Base-by-base conservation (phyloP, 2,888 invertebrate species). In the Scaptomyza parva region DNA sequence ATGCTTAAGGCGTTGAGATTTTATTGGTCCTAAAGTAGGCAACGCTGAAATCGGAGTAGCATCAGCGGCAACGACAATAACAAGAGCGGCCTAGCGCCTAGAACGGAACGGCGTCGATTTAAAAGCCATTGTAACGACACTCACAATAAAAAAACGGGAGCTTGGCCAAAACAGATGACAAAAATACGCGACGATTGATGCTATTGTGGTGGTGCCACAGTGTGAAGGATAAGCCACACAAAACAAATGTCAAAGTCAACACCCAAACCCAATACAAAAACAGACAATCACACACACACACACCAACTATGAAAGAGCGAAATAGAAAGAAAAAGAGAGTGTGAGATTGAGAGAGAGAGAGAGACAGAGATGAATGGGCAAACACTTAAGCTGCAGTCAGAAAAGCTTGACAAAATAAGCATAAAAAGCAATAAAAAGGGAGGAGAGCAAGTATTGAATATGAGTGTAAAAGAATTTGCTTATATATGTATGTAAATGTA, bases 231-330 rank as follows among this genome's bases (percentile, higher is more conserved):
- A 86, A 79, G 86, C 83, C 71, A 51, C 68, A 82, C 81, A 88
- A 86, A 86, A 79, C 84, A 88, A 84, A 84, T 84, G 84, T 88
- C 84, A 88, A 88, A 86, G 86, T 83, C 84, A 88, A 83, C 72
- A 88, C 69, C 74, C 77, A 68, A 70, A 70, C 66, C 65, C 75
- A 71, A 67, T 59, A 62, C 62, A 60, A 66, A 60, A 66, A 9
- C 28, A 28, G 9, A 8, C 28, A 3, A n/a, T n/a, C n/a, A n/a
- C n/a, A 70, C 64, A 73, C 50, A 70, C 47, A 66, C 45, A 57
- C 37, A 17, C 41, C 55, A 12, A 52, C 5, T 33, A 17, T 5
- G 20, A 45, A 40, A 24, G 26, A 18, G 17, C 14, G 30, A n/a
- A 7, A 26, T 33, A 33, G 2, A 33, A 12, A 18, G 37, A 22